Conservation (phyloP, 2,797 vertebrate species). For the Oreonectes daqikongensis region DNA sequence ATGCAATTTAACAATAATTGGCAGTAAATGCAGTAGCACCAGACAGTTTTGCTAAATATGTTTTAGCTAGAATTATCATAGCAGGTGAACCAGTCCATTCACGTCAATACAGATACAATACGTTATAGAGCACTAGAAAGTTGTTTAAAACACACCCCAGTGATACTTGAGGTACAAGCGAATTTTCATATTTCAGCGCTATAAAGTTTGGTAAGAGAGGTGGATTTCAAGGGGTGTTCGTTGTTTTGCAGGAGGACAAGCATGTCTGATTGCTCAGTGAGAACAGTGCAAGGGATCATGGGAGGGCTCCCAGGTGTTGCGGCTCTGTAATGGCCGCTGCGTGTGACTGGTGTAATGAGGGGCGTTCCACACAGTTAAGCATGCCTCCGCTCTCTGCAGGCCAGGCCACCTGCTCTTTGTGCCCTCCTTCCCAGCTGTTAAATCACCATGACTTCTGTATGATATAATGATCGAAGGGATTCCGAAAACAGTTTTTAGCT, state of each 20-base stretch:
- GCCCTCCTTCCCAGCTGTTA: conserved; percentile 64
- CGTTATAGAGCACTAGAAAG: not conserved
- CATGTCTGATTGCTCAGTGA: conserved; percentile 24
- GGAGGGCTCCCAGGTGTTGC: conserved; percentile 51
- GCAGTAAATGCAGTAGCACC: not conserved
- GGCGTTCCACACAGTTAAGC: conserved; percentile 58
- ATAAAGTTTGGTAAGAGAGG: not conserved
- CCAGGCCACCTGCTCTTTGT: conserved; percentile 59
- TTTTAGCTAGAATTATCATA: no score
- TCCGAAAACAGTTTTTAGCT: not conserved
- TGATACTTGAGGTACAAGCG: not conserved
- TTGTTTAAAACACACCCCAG: not conserved
- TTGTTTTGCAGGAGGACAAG: conserved; percentile 13
- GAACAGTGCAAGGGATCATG: conserved; percentile 37
- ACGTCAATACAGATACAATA: no score
- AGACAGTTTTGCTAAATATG: not conserved
- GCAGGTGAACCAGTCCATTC: no score
- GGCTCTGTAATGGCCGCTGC: conserved; percentile 44
- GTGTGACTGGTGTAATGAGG: conserved; percentile 55
- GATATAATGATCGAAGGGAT: conserved; percentile 57
- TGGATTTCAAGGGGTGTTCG: not conserved
- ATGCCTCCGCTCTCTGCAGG: conserved; percentile 43
- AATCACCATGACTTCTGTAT: conserved; percentile 56
- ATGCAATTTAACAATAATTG: not conserved
- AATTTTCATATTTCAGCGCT: not conserved